phyloP scores from a whole-genome alignment of 2,888 invertebrate species.

The Ryuthela nishihirai region DNA sequence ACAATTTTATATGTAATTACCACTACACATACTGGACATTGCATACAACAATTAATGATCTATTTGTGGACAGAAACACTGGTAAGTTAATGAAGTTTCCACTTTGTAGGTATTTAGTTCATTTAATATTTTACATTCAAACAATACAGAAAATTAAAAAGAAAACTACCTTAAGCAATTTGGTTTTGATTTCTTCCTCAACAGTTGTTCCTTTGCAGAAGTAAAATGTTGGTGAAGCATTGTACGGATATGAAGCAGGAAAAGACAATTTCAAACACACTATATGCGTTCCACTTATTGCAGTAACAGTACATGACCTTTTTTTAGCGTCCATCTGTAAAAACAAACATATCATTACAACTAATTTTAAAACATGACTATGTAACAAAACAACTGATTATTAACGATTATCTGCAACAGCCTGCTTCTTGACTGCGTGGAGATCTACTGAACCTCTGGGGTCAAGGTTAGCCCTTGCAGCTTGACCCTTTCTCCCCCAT shows the following conservation, averaged over 20 bases:
- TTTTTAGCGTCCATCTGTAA: slow-evolving; percentile 58
- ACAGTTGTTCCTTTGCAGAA: slow-evolving; percentile 65
- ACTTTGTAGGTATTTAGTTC: no score
- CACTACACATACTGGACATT: no score
- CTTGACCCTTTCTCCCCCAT: no score
- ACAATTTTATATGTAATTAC: not conserved
- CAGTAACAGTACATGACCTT: slow-evolving; percentile 60
- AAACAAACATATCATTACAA: slow-evolving; percentile 7
- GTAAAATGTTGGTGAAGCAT: slow-evolving; percentile 62
- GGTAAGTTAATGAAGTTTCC: no score
- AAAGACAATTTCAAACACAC: slow-evolving; percentile 61
- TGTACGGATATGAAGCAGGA: slow-evolving; percentile 69
- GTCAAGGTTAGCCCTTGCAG: no score
- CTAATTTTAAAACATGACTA: not conserved
- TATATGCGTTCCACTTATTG: slow-evolving; percentile 55
- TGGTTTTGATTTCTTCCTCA: slow-evolving; percentile 66
- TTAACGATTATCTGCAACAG: no score
- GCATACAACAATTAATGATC: no score
- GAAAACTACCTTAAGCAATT: slow-evolving; percentile 64
- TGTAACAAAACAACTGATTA: not conserved
- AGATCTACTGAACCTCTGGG: no score
- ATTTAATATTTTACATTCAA: no score
- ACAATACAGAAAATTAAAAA: no score
- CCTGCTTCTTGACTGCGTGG: no score
- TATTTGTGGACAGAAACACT: no score